Percentiles rank a stretch among this genome's conserved stretches.
These are phyloP conservation scores for Pongo pygmaeus DNA, from an alignment of 2,113 vertebrate genomes.

Conservation along the genomic window DNA sequence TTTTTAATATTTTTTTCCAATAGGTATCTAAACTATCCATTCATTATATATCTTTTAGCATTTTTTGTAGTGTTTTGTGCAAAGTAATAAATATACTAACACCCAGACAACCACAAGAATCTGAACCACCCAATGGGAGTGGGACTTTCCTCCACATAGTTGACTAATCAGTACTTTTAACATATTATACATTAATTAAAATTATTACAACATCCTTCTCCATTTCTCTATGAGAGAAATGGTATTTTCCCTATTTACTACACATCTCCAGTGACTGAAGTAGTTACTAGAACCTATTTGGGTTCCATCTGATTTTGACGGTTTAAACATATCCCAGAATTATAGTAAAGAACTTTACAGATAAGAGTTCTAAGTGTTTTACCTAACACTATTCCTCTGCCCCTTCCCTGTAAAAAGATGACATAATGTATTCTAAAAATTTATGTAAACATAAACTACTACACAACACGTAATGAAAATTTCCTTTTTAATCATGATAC, in stretches of 20 bases:
- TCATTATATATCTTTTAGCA: background rate
- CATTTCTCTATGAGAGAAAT: background rate
- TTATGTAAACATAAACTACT: background rate
- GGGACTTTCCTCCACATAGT: background rate
- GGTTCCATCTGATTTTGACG: background rate
- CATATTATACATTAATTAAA: background rate
- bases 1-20: background rate
- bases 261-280: background rate
- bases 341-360: background rate
- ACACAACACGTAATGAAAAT: background rate
- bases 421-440: background rate
- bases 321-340: background rate
- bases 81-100: background rate
- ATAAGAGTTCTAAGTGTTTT: background rate
- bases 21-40: background rate
- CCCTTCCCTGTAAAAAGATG: background rate
- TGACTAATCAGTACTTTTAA: background rate
- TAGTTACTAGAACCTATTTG: background rate
- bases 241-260: background rate
- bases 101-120: too few relatives aligned
- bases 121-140: background rate
- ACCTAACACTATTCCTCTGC: fast-evolving
- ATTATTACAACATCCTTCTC: background rate
- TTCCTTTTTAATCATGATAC: background rate
- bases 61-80: background rate